Evolutionary conservation across 2,797 vertebrate genomes (phyloP).

Genomic region (Smutsia gigantea): DNA sequence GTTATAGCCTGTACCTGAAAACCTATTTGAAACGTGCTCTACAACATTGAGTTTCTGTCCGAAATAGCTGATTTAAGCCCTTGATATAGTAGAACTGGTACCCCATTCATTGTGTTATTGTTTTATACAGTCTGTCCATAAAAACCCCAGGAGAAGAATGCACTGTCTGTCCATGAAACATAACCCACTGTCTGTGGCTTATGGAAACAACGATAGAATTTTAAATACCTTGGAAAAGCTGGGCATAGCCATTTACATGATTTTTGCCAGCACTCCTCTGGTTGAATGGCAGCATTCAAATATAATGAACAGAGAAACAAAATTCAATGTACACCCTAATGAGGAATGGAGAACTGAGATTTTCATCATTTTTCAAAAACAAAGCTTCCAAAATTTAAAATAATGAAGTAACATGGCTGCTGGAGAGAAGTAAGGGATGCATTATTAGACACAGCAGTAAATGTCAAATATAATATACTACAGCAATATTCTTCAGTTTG

Average conservation of each 20-base stretch:
- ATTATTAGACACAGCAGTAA: conserved; percentile 74
- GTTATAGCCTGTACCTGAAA: conserved; percentile 74
- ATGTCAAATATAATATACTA: conserved; percentile 70
- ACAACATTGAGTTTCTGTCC: conserved; percentile 84
- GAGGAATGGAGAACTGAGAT: conserved; percentile 64
- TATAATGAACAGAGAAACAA: conserved; percentile 66
- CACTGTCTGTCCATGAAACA: conserved; percentile 84
- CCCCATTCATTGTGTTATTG: conserved; percentile 85
- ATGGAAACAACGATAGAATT: conserved; percentile 84
- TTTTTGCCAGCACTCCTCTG: conserved; percentile 55
- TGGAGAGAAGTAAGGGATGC: conserved; percentile 40
- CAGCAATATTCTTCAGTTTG: conserved; percentile 73
- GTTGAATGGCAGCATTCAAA: conserved; percentile 62
- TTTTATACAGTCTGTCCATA: conserved; percentile 86
- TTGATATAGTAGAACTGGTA: conserved; percentile 83
- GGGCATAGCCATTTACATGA: conserved; percentile 55
- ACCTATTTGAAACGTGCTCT: conserved; percentile 80
- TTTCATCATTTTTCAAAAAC: conserved; percentile 66
- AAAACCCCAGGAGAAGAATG: conserved; percentile 84
- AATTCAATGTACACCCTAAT: conserved; percentile 81
- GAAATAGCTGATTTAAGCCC: conserved; percentile 83
- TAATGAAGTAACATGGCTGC: conserved; percentile 67
- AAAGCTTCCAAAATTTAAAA: conserved; percentile 74
- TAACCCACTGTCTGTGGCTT: conserved; percentile 83
- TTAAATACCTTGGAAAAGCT: conserved; percentile 83